Conservation (phyloP, 2,797 vertebrate genomes). For the Girardinus metallicus region DNA sequence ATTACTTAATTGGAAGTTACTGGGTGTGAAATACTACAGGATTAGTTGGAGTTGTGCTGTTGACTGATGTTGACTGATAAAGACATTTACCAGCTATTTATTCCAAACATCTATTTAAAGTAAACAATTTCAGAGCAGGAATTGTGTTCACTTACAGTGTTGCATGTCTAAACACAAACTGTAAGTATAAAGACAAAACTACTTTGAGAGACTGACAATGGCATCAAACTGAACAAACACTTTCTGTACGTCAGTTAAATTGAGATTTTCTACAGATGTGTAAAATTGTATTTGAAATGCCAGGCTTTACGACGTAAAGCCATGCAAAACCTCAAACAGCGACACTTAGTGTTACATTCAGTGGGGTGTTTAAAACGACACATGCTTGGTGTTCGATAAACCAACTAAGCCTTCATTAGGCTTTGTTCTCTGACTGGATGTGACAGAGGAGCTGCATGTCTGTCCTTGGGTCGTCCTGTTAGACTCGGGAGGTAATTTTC, state of each 20-base stretch:
- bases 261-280: background rate
- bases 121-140: conserved; percentile 45
- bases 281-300: background rate
- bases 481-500: conserved; percentile 85
- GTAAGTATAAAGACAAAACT: background rate
- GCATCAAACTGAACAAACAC: background rate
- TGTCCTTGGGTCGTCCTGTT: conserved; percentile 81
- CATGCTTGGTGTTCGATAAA: conserved; percentile 63
- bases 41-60: conserved; percentile 63
- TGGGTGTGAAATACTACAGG: conserved; percentile 77
- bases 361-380: conserved; percentile 60
- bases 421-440: conserved; percentile 60
- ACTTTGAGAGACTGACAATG: background rate
- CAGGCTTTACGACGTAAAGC: conserved; percentile 18
- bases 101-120: conserved; percentile 53
- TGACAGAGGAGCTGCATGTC: conserved; percentile 69
- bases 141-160: background rate
- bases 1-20: conserved; percentile 72
- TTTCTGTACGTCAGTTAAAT: background rate
- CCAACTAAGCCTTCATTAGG: conserved; percentile 64
- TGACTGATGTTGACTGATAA: conserved; percentile 68
- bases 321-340: conserved; percentile 11
- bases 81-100: conserved; percentile 66
- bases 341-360: conserved; percentile 23
- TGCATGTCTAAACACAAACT: background rate